Base-by-base conservation (phyloP, 2,888 invertebrate genomes). In the Melanargia galathea region DNA sequence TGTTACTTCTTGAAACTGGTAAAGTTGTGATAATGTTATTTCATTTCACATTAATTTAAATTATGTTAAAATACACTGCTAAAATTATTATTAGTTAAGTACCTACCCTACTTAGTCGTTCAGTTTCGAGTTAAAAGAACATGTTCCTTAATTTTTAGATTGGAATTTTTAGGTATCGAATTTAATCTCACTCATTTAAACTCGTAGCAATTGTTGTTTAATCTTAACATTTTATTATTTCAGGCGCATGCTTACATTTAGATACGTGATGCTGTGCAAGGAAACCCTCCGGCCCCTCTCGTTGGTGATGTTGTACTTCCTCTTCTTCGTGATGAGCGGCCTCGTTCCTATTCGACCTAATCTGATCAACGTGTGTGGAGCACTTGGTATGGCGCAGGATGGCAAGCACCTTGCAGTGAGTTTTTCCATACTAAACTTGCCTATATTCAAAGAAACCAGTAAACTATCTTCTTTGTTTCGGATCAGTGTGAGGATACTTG, bases 251-350 rank as follows among this genome's bases (percentile, higher is more conserved):
- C 72, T 82, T 1, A 87, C 83, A 61, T 80, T 84, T 68, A 82
- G 80, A 72, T 83, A 82, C 65, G 87, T 92, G 66, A 83, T 93
- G 79, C 71, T 92, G 0, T 80, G 87, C 43, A 92, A 92, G 57
- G 92, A 92, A 64, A 92, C 92, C 0, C 60, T 92, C 18, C 82
- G 92, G 63, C 93, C 93, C 0, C 76, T 93, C 56, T 71, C 75
- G 0, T 75, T 93, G 0, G 83, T 92, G 1, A 76, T 92, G 48
- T 70, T 86, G 16, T 92, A 92, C 74, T 93, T 93, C 77, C 75
- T 90, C 18, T 90, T 92, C 75, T 80, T 81, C 45, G 89, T 92
- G 57, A 92, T 92, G 82, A 90, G 92, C 51, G 93, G 93, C 0
- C 75, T 92, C 6, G 77, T 83, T 0, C 86, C 92, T 0, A 87